Percentiles rank a stretch among this genome's conserved stretches.
phyloP scores from a whole-genome alignment of 1,140 invertebrate genomes.

The Procambarus clarkii region DNA sequence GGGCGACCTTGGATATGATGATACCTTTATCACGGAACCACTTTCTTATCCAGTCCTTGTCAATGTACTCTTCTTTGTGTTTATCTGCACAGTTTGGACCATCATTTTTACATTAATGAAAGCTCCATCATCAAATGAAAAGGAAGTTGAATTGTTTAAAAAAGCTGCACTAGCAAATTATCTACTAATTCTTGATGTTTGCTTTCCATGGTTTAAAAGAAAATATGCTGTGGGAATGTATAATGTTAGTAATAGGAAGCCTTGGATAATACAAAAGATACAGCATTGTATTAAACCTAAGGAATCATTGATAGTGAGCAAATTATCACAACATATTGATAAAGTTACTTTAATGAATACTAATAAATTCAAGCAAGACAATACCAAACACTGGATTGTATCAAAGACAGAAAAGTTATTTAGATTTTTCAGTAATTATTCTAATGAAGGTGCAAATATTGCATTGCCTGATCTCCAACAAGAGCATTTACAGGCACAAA shows the following conservation, averaged over 20 bases:
- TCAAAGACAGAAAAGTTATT: neutral
- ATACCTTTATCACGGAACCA: constrained; percentile 45
- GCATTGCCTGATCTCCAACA: neutral
- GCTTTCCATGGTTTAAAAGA: constrained; percentile 29
- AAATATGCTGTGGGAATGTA: neutral
- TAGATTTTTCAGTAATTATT: neutral
- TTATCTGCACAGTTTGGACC: constrained; percentile 47
- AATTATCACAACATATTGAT: neutral
- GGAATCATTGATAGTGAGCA: neutral
- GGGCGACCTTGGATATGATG: constrained; percentile 60
- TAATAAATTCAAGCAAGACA: neutral
- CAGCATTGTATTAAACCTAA: neutral
- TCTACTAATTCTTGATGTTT: constrained; percentile 39
- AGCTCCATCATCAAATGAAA: constrained; percentile 32
- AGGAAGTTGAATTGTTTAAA: constrained; percentile 18
- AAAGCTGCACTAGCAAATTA: constrained; percentile 15
- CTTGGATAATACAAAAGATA: neutral
- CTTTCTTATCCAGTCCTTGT: constrained; percentile 40
- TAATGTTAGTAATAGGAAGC: neutral
- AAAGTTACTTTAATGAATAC: neutral
- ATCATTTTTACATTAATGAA: constrained; percentile 57
- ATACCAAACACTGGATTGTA: neutral
- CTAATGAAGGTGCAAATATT: neutral
- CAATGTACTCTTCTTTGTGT: constrained; percentile 59
- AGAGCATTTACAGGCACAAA: neutral